These are phyloP conservation scores for Aleiodes testaceus DNA, from an alignment of 2,888 invertebrate genomes.

Conservation along the genomic window DNA sequence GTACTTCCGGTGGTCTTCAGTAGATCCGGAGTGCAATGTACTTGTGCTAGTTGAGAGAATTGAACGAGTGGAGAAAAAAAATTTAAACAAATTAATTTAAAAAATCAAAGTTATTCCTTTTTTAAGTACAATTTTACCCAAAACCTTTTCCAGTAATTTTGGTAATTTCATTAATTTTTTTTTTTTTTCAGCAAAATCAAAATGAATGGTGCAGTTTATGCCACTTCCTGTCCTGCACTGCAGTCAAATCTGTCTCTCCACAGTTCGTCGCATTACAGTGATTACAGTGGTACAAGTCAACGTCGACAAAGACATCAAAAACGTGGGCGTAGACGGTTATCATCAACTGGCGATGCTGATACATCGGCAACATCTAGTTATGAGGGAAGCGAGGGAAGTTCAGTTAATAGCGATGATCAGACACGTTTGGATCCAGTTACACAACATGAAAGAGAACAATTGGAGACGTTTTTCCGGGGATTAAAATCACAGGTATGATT, in stretches of 20 bases:
- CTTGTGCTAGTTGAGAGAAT: neutral
- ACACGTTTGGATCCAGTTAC: conserved; percentile 75
- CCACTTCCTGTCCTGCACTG: conserved; percentile 64
- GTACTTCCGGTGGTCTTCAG: conserved; percentile 23
- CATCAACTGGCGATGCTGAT: conserved; percentile 78
- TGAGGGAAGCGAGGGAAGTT: conserved; percentile 76
- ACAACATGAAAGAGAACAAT: conserved; percentile 79
- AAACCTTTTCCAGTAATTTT: too few relatives aligned
- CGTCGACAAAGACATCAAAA: conserved; percentile 57
- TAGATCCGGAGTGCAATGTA: conserved; percentile 28
- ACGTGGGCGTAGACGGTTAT: conserved; percentile 68
- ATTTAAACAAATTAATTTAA: too few relatives aligned
- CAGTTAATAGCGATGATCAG: conserved; percentile 73
- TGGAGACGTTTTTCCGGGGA: conserved; percentile 84
- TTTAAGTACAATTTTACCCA: too few relatives aligned
- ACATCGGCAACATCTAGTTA: conserved; percentile 74
- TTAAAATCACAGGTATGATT: conserved; percentile 80
- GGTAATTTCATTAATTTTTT: too few relatives aligned
- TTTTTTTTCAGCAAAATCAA: conserved; percentile 42
- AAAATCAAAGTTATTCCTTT: too few relatives aligned
- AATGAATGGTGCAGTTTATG: conserved; percentile 65
- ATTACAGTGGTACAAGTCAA: conserved; percentile 67
- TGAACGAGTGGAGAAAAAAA: too few relatives aligned
- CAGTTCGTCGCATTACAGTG: conserved; percentile 67
- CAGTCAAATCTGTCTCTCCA: conserved; percentile 65